Percentiles rank a stretch among this genome's conserved stretches.
These are phyloP conservation scores for Dicerorhinus sumatrensis DNA, from an alignment of 2,113 vertebrate genomes.

Conservation along the genomic window DNA sequence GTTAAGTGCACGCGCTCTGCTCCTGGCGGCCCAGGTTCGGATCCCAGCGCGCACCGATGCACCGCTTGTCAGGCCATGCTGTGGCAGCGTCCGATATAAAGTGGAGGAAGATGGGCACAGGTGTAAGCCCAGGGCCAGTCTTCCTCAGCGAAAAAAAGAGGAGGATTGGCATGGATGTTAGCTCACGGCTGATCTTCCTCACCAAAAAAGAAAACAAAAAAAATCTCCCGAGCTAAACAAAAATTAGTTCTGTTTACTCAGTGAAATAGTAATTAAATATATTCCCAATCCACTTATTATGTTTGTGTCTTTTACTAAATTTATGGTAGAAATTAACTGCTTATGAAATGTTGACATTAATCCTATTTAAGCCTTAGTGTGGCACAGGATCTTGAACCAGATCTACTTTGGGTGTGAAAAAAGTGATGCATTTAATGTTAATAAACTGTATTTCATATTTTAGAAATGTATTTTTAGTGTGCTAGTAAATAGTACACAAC, in stretches of 20 bases:
- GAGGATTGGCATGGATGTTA: too few species aligned
- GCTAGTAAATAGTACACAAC: constrained; percentile 38
- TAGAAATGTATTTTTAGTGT: constrained; percentile 58
- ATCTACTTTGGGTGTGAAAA: constrained; percentile 35
- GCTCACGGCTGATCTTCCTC: too few species aligned
- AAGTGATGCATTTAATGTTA: constrained; percentile 53
- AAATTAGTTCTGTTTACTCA: not conserved
- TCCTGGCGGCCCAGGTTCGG: too few species aligned
- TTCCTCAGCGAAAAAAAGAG: too few species aligned
- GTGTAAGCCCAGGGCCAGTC: too few species aligned
- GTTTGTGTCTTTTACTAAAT: constrained; percentile 48
- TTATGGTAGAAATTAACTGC: not conserved
- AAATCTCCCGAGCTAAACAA: not conserved
- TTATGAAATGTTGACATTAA: not conserved
- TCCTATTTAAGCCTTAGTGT: constrained; percentile 12
- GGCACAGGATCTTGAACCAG: not conserved
- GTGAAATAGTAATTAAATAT: not conserved
- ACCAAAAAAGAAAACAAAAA: too few species aligned
- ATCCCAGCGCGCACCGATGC: too few species aligned
- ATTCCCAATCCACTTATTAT: not conserved
- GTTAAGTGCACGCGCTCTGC: too few species aligned
- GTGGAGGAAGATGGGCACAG: too few species aligned
- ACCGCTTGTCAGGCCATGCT: too few species aligned
- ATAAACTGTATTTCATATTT: constrained; percentile 59
- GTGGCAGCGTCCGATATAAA: too few species aligned